A percentile compares a stretch with the other conserved stretches of the same genome.
phyloP scores from a whole-genome alignment of 2,888 invertebrate genomes.

The Perizoma affinitatum region DNA sequence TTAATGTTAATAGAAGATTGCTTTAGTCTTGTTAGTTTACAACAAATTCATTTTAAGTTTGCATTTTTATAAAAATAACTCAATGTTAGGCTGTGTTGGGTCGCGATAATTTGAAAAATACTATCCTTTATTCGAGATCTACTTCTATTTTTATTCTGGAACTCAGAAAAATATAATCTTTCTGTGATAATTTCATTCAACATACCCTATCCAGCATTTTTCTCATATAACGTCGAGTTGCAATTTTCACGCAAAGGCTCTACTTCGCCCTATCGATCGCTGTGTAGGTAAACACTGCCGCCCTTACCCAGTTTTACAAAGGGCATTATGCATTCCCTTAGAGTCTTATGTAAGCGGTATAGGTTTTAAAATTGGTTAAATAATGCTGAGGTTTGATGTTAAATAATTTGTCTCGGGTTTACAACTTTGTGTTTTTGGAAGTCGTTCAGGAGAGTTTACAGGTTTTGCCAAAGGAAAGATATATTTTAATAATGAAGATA shows the following conservation, averaged over 20 bases:
- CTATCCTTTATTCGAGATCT: too few relatives aligned
- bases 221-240: constrained; percentile 64
- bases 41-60: too few relatives aligned
- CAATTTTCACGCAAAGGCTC: constrained; percentile 80
- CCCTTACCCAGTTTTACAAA: constrained; percentile 65
- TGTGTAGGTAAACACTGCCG: constrained; percentile 77
- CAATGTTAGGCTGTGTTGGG: too few relatives aligned
- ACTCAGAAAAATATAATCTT: too few relatives aligned
- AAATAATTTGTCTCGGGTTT: constrained; percentile 39
- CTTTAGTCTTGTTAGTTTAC: too few relatives aligned
- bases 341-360: constrained; percentile 29
- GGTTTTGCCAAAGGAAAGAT: constrained; percentile 8
- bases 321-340: constrained; percentile 33
- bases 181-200: too few relatives aligned
- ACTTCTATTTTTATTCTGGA: too few relatives aligned
- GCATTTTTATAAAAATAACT: too few relatives aligned
- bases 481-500: too few relatives aligned
- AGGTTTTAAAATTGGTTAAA: constrained; percentile 31
- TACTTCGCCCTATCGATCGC: constrained; percentile 72
- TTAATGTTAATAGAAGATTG: too few relatives aligned
- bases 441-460: constrained; percentile 21
- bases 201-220: constrained; percentile 56
- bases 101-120: too few relatives aligned
- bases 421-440: constrained; percentile 35
- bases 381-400: constrained; percentile 16